Conservation (phyloP, 30 jellyfish, hydroid and myxozoan genomes). For the Morbakka virulenta region DNA sequence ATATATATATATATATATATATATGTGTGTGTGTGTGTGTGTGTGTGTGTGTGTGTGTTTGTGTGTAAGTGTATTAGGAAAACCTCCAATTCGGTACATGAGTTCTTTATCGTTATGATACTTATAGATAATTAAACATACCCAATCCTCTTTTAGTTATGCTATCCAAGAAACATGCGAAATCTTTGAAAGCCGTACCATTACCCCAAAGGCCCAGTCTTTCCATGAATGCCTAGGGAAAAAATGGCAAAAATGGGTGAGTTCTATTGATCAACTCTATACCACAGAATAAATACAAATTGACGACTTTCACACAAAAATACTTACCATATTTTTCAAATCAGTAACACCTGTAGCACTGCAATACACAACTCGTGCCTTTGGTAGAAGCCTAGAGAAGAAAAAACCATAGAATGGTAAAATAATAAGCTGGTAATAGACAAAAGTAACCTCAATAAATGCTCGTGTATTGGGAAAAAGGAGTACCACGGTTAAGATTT, state of each 20-base stretch:
- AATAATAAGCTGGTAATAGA: neutral
- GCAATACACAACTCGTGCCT: constrained; percentile 91
- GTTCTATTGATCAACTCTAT: neutral
- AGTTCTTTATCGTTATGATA: too few species aligned
- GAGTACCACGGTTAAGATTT: neutral
- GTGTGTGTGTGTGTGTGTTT: too few species aligned
- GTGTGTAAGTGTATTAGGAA: too few species aligned
- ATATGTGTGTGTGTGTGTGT: too few species aligned
- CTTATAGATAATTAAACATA: neutral
- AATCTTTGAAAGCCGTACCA: constrained; percentile 85
- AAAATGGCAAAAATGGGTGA: neutral
- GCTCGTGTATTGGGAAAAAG: neutral
- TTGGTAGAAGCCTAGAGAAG: constrained; percentile 64
- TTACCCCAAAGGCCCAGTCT: constrained; percentile 94
- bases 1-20: too few species aligned
- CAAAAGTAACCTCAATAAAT: neutral
- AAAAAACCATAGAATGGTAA: neutral
- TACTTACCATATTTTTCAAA: constrained; percentile 76
- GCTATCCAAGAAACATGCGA: constrained; percentile 65
- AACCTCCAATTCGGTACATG: too few species aligned
- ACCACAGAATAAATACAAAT: too few species aligned
- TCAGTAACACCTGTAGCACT: constrained; percentile 98
- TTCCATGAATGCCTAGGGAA: constrained; percentile 82
- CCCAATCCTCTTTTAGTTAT: constrained; percentile 87
- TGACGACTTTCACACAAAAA: neutral